phyloP scores from a whole-genome alignment of 2,888 invertebrate genomes.

The Latheticus oryzae region DNA sequence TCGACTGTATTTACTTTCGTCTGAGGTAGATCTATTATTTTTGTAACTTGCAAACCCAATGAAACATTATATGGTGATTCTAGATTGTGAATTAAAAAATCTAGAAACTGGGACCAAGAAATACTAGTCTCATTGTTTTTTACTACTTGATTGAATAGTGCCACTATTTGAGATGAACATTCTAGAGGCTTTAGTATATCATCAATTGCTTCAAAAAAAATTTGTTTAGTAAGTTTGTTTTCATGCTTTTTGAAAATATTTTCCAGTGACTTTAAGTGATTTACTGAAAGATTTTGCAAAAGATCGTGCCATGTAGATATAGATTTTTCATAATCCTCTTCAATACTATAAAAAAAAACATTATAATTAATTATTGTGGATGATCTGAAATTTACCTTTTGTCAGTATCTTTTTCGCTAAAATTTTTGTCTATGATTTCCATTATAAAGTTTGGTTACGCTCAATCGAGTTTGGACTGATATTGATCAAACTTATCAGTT shows the following conservation, averaged over 20 bases:
- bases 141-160: constrained; percentile 60
- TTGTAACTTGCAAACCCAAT: constrained; percentile 48
- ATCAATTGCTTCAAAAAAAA: constrained; percentile 60
- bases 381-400: too few relatives aligned
- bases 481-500: too few relatives aligned
- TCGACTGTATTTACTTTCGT: constrained; percentile 51
- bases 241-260: constrained; percentile 46
- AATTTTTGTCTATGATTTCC: too few relatives aligned
- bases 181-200: constrained; percentile 56
- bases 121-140: constrained; percentile 50
- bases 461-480: too few relatives aligned
- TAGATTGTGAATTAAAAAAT: constrained; percentile 59
- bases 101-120: constrained; percentile 63
- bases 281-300: constrained; percentile 50
- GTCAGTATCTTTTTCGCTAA: too few relatives aligned
- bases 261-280: constrained; percentile 52
- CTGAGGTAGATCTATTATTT: constrained; percentile 55
- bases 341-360: constrained; percentile 46
- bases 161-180: constrained; percentile 56
- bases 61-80: constrained; percentile 43
- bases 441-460: too few relatives aligned
- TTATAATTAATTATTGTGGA: neutral
- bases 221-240: constrained; percentile 53
- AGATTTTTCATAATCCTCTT: constrained; percentile 47
- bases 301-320: constrained; percentile 50